Base-by-base conservation (phyloP, 1,140 invertebrate genomes). In the Drosophila subobscura region DNA sequence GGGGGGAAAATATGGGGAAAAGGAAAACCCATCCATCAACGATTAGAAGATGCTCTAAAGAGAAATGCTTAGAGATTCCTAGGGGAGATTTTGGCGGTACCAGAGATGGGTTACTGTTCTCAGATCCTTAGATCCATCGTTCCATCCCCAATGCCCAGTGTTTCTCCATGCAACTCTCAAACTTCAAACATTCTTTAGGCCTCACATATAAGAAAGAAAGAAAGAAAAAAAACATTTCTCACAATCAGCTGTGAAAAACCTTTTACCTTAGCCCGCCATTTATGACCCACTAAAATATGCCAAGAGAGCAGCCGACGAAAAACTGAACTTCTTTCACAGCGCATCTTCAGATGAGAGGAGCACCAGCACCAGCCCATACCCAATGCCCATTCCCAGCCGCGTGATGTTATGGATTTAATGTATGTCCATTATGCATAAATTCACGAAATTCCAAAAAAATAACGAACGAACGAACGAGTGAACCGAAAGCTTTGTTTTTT, bases 241-340 rank as follows among this genome's bases (percentile, higher is more conserved):
- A 80, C 84, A 88, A 88, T 88, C 83, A 79, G 84, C 84, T 88
- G 83, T 88, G 83, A 88, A 88, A 86, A 88, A 83, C 83, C 84
- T 76, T 76, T 76, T 74, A 4, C 33, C 29, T 40, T 52, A 37
- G 10, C 4, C 33, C 68, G 65, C 74, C 84, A 88, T 88, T 88
- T 88, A 88, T 88, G 83, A 66, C 71, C 83, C 83, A 88, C 83
- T 88, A 88, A 88, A 88, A 84, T 45, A 45, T 33, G 55, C 55
- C 59, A 73, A 73, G 64, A 51, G 54, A 54, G 73, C 59, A 73
- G 77, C 72, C 55, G 37, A 75, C 59, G 53, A 40, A 41, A 63
- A 67, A 63, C 76, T 59, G 64, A 53, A 74, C 74, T 68, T 56
- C 58, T 67, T 67, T 78, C 67, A 77, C 74, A 77, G 74, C 10